Evolutionary conservation across 2,797 vertebrate species (phyloP).

Genomic region (Erithacus rubecula): DNA sequence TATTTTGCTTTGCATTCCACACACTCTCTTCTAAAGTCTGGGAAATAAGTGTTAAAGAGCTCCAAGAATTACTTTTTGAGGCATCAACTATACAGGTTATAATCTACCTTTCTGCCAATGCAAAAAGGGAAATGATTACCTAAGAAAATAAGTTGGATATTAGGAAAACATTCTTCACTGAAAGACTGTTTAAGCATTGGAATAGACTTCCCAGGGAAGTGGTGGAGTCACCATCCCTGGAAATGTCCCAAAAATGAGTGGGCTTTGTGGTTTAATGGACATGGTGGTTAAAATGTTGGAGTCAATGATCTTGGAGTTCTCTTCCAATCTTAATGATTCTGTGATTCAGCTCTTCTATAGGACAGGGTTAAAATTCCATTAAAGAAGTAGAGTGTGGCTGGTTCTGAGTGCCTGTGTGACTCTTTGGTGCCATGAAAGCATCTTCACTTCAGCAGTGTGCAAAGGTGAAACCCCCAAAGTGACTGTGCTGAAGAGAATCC

Average conservation of each 20-base stretch:
- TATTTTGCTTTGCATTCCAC: neutral
- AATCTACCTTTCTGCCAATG: neutral
- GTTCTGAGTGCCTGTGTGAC: neutral
- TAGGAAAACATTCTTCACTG: neutral
- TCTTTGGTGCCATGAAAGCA: neutral
- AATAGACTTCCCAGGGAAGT: neutral
- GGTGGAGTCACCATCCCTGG: neutral
- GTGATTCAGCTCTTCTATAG: neutral
- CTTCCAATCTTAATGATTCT: neutral
- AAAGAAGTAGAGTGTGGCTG: neutral
- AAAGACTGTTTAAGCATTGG: neutral
- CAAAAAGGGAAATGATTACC: neutral
- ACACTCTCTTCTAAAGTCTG: neutral
- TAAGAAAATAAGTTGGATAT: neutral
- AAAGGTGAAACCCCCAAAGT: neutral
- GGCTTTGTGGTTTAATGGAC: neutral
- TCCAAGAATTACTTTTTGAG: neutral
- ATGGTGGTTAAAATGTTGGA: neutral
- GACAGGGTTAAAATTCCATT: neutral
- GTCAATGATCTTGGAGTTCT: neutral
- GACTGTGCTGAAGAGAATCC: neutral
- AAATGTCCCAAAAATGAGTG: neutral
- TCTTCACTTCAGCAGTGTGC: neutral
- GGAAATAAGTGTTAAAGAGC: neutral
- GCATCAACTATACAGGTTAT: accelerated